Conservation (phyloP, 2,888 invertebrate species). For the Rapana venosa region DNA sequence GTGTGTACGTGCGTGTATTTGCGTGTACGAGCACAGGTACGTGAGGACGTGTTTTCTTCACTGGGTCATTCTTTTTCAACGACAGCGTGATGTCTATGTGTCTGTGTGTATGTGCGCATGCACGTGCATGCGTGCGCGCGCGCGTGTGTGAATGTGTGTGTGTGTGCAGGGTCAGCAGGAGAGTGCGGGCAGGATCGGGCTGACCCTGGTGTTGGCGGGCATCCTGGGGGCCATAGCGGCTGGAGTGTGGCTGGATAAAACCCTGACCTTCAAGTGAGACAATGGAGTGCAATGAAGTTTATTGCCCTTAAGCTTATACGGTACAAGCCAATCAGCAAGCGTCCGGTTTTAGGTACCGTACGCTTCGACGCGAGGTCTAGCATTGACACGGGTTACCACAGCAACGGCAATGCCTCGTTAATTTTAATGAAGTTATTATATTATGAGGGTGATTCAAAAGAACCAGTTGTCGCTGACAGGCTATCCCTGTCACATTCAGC, state of each 20-base stretch:
- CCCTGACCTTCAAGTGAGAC: slow-evolving; percentile 92
- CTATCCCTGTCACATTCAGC: no score
- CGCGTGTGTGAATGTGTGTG: background rate
- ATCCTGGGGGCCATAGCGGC: slow-evolving; percentile 95
- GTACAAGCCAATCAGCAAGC: no score
- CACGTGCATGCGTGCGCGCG: background rate
- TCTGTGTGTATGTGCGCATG: background rate
- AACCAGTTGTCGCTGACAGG: no score
- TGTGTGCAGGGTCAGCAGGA: slow-evolving; percentile 60
- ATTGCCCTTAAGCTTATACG: no score
- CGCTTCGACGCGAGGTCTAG: no score
- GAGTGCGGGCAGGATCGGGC: slow-evolving; percentile 93
- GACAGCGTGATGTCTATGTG: no score
- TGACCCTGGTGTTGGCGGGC: slow-evolving; percentile 94
- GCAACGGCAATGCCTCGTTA: no score
- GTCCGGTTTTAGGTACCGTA: no score
- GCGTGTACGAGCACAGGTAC: background rate
- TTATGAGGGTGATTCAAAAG: no score
- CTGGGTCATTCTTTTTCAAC: background rate
- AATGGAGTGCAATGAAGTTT: background rate
- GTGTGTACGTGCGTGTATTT: background rate
- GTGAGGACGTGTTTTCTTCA: background rate
- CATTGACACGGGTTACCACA: no score
- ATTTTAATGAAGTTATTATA: no score
- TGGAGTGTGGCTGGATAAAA: slow-evolving; percentile 93